phyloP scores from a whole-genome alignment of 2,888 invertebrate species.

The Caenorhabditis doughertyi region DNA sequence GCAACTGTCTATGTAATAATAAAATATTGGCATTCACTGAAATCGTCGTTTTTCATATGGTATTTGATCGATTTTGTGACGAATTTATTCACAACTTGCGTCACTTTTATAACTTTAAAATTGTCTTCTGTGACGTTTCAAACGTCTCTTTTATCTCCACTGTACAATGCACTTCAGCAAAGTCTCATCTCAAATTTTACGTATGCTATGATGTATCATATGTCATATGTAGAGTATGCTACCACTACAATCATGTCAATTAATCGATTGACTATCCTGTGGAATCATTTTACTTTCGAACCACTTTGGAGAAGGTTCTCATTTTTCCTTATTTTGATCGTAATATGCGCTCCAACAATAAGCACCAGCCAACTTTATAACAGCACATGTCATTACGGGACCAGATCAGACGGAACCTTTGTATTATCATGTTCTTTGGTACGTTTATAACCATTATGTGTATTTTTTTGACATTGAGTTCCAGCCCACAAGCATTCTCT shows the following conservation, averaged over 20 bases:
- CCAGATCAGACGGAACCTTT: conserved; percentile 8
- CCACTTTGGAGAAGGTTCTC: conserved; percentile 19
- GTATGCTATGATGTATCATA: conserved; percentile 51
- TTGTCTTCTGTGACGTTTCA: conserved; percentile 26
- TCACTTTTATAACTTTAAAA: conserved; percentile 41
- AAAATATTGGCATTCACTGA: conserved; percentile 22
- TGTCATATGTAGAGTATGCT: conserved; percentile 51
- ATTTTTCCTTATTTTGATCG: conserved; percentile 11
- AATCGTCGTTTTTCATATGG: conserved; percentile 44
- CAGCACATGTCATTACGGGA: conserved; percentile 12
- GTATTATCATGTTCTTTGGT: conserved; percentile 21
- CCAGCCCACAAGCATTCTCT: conserved; percentile 17
- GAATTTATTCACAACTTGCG: conserved; percentile 16
- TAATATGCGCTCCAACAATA: conserved; percentile 1
- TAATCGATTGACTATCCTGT: conserved; percentile 26
- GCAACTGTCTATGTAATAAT: conserved; percentile 26
- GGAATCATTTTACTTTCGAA: conserved; percentile 13
- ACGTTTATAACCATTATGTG: not conserved
- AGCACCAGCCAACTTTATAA: not conserved
- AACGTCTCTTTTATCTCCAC: not conserved
- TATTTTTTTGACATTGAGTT: not conserved
- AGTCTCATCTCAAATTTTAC: conserved; percentile 14
- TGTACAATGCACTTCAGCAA: not conserved
- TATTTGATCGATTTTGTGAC: conserved; percentile 31
- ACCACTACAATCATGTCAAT: conserved; percentile 34